These are phyloP conservation scores for Sminthurinus signatus DNA, from an alignment of 1,140 invertebrate genomes.

Conservation along the genomic window DNA sequence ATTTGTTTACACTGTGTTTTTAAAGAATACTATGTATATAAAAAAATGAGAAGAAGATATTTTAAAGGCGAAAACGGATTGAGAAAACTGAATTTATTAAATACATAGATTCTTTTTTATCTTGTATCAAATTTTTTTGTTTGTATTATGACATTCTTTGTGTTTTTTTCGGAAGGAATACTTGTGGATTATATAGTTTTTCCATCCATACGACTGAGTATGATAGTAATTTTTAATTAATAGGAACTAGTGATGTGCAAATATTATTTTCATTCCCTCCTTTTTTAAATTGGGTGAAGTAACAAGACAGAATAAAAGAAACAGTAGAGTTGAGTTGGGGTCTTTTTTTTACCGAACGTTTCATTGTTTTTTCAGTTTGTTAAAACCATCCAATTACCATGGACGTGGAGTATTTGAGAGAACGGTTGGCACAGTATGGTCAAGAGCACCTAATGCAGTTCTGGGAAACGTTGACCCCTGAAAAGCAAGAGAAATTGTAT, in stretches of 20 bases:
- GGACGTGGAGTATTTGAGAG: conserved; percentile 1
- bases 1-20: too few species aligned
- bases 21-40: too few species aligned
- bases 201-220: background rate
- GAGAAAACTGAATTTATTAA: too few species aligned
- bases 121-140: too few species aligned
- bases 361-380: conserved; percentile 10
- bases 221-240: background rate
- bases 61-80: too few species aligned
- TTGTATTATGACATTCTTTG: too few species aligned
- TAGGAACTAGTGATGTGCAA: background rate
- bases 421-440: conserved; percentile 8
- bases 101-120: too few species aligned
- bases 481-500: conserved; percentile 52
- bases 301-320: background rate
- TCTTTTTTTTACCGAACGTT: background rate
- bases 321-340: background rate
- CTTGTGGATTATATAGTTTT: background rate
- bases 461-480: conserved; percentile 64
- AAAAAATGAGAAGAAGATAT: too few species aligned
- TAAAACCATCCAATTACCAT: background rate
- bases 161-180: too few species aligned
- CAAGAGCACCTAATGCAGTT: conserved; percentile 83
- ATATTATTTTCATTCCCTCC: background rate
- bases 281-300: background rate